Base-by-base conservation (phyloP, 2,888 invertebrate species). In the Camponotus fellah region DNA sequence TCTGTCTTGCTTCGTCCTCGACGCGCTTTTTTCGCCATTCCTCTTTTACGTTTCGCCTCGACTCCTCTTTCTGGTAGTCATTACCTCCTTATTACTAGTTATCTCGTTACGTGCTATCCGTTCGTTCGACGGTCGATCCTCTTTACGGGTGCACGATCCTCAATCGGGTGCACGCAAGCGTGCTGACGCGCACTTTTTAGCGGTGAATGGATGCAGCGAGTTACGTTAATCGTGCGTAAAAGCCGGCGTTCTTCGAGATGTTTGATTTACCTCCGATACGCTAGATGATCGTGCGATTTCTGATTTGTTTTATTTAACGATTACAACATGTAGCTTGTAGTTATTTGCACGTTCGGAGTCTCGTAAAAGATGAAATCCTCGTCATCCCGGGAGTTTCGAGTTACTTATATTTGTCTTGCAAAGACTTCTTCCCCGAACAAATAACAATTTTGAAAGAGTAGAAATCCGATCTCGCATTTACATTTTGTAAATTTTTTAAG, bases 51-150 rank as follows among this genome's bases (percentile, higher is more conserved):
- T 40, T 17, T 21, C 5, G 43, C 21, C 40, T 2, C 32, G 34
- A 56, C 53, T 64, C 68, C 56, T 62, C 76, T 87, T 79, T 88
- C 81, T 87, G 87, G 86, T 89, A 88, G 89, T 91, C 91, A 92
- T 93, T 91, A 93, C 90, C 91, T 92, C 87, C 90, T 92, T 91
- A 92, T 92, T 92, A 91, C 92, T 91, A 91, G 92, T 92, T 92
- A 92, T 92, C 91, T 92, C 89, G 91, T 91, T 91, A 90, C 90
- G 86, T 86, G 91, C 79, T 80, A 71, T 80, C 72, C 79, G 72
- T 71, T 86, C 87, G 90, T 89, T 91, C 90, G 88, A 17, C 56
- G 86, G 86, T 88, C 88, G 86, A 74, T 88, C 87, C 88, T 91
- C 89, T 88, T 88, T 88, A 83, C 85, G 86, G 85, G 83, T 26